Base-by-base conservation (phyloP, 2,113 vertebrate genomes). In the Tachuris rubrigastra region DNA sequence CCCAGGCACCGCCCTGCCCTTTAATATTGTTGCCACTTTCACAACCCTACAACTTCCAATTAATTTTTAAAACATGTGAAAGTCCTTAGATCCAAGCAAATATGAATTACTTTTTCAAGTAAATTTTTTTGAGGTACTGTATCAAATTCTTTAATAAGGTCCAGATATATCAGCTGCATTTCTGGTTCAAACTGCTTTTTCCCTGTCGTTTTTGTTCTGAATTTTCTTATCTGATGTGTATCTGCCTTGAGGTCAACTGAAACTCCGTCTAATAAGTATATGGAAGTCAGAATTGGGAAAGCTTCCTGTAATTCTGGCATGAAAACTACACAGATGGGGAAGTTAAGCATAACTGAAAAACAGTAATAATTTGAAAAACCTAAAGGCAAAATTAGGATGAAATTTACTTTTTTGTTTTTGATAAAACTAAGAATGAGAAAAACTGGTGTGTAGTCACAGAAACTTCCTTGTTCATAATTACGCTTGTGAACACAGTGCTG, bases 171-270 rank as follows among this genome's bases (percentile, higher is more conserved):
- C 52, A 60, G 20, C 55, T 47, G 47, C 4, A 0, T 88, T 96
- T 94, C 90, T 95, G 60, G 52, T 86, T 92, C 86, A 56, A 67
- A 42, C 78, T 82, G 66, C 71, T 85, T 87, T 16, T 16, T 67
- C 71, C 55, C 47, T 63, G 56, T 72, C 35, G 90, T 83, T 78
- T 86, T 79, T 84, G 59, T 39, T 91, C 80, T 79, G 72, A 72
- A 31, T 74, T 94, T 75, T 63, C 68, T 83, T 96, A 86, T 95
- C 95, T 92, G 79, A 84, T 77, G 20, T 77, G 15, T 93, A 77
- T 95, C 75, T 96, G 90, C 93, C 82, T 88, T 67, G 75, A 90
- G 88, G 92, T 94, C 90, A 96, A 62, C 82, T 93, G 92, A 91
- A 95, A 93, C 79, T 83, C 59, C 63, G 59, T 81, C 55, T 81